Base-by-base conservation (phyloP, 2,113 vertebrate species). In the Nestor notabilis region DNA sequence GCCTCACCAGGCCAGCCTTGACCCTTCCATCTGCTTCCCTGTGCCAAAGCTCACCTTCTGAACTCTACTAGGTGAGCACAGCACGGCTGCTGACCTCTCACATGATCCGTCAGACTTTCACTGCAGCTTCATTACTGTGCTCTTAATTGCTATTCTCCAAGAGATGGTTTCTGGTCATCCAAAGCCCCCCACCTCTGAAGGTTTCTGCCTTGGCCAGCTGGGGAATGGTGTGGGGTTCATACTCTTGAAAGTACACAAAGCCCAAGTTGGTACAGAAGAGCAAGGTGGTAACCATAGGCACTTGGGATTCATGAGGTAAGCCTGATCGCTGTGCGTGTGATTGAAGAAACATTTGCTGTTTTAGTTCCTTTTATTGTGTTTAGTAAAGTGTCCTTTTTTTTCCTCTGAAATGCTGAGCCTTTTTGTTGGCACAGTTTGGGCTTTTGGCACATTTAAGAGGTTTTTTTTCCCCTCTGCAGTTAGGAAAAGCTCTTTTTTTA, bases 311-410 rank as follows among this genome's bases (percentile, higher is more conserved):
- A 39, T 35, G 77, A 95, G 44, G 43, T 68, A 90, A 90, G 47
- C 41, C 44, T 88, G 56, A 77, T n/a, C 0, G 0, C 63, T 68
- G 24, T 44, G 20, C 21, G 0, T 52, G 71, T 72, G 69, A 82
- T 61, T 91, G 61, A 75, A 94, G 69, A 84, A 82, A 56, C 17
- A 76, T 87, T 94, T 95, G 69, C 76, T 91, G 39, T 0, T 92
- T 95, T 87, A 89, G 65, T 64, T 96, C 43, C 55, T 87, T 93
- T 87, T 66, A 78, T 84, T 90, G 27, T 81, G 24, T 78, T 96
- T 92, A 87, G 55, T 24, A 29, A 95, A 92, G 74, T 87, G 64
- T 86, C 63, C 13, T 85, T 83, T 83, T 83, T 55, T 41, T 18
- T 13, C 44, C 44, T 81, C 69, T 81, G 83, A 72, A 95, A 83